phyloP scores from a whole-genome alignment of 2,113 vertebrate genomes.

The Microtus richardsoni region DNA sequence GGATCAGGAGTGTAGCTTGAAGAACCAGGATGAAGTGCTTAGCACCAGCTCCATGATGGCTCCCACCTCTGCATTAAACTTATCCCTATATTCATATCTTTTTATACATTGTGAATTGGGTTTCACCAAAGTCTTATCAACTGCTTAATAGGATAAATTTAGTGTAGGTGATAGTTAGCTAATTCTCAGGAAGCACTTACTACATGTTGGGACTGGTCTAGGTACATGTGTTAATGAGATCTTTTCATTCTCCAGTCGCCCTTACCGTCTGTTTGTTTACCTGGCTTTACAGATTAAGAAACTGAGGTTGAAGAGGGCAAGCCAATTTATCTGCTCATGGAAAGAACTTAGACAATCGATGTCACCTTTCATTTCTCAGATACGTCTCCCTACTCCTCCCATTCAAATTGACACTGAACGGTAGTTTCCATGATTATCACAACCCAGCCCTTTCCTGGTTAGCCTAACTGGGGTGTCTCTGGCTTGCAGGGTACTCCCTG shows the following conservation, averaged over 20 bases:
- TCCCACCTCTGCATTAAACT: too few relatives aligned
- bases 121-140: constrained; percentile 15
- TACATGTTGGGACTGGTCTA: background rate
- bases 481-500: too few relatives aligned
- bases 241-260: background rate
- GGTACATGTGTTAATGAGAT: background rate
- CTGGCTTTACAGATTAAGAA: background rate
- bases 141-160: background rate
- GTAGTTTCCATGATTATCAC: background rate
- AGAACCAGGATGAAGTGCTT: background rate
- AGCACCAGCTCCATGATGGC: background rate
- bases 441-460: background rate
- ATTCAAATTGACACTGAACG: background rate
- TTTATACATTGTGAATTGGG: background rate
- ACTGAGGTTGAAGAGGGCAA: background rate
- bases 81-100: too few relatives aligned
- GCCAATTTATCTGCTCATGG: background rate
- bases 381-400: background rate
- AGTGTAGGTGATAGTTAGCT: background rate
- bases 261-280: background rate
- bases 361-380: too few relatives aligned
- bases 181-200: background rate
- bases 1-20: background rate
- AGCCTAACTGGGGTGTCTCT: background rate
- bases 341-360: background rate